Evolutionary conservation across 2,888 invertebrate genomes (phyloP).

Genomic region (Trichacis sp.): DNA sequence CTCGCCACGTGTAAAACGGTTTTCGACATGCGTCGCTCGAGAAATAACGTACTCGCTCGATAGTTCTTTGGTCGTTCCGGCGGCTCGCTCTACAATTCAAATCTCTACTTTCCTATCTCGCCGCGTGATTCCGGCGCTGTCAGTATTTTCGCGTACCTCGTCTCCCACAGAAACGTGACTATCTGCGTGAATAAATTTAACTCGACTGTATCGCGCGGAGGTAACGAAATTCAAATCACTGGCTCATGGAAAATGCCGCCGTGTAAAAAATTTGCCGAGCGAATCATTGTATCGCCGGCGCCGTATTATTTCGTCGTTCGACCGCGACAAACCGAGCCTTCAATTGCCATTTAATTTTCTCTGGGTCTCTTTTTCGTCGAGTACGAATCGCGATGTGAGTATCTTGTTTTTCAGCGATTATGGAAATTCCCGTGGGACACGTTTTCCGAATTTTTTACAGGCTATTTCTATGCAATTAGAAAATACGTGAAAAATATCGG

Average conservation of each 20-base stretch:
- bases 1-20: slow-evolving; percentile 24
- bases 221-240: slow-evolving; percentile 35
- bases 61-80: slow-evolving; percentile 15
- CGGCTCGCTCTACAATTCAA: slow-evolving; percentile 34
- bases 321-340: slow-evolving; percentile 3
- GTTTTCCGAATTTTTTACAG: no score
- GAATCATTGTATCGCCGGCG: slow-evolving; percentile 12
- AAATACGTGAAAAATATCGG: no score
- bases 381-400: no score
- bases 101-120: slow-evolving; percentile 28
- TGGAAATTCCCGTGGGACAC: no score
- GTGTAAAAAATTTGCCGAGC: slow-evolving; percentile 15
- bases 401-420: no score
- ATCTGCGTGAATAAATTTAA: slow-evolving; percentile 35
- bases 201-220: slow-evolving; percentile 24
- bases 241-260: slow-evolving; percentile 28
- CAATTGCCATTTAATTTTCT: no score
- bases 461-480: no score
- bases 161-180: slow-evolving; percentile 29
- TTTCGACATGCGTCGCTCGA: slow-evolving; percentile 26
- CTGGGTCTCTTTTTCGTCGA: no score
- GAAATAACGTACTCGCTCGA: slow-evolving; percentile 21
- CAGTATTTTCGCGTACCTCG: slow-evolving; percentile 29
- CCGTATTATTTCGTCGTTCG: slow-evolving; percentile 27
- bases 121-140: slow-evolving; percentile 25